phyloP scores from a whole-genome alignment of 2,113 vertebrate genomes.

The Syrrhaptes paradoxus region DNA sequence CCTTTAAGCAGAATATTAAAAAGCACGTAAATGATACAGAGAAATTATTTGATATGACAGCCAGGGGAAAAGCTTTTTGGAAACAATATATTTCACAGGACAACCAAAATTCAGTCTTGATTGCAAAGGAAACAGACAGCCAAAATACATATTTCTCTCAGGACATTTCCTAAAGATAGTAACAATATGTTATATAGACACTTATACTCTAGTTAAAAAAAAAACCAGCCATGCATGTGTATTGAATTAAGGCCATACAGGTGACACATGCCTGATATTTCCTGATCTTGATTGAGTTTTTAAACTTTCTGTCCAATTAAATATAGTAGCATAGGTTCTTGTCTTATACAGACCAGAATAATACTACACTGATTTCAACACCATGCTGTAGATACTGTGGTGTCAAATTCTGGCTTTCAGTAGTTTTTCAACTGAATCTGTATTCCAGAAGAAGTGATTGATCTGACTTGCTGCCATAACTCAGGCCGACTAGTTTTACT shows the following conservation, averaged over 20 bases:
- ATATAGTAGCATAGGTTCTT: background rate
- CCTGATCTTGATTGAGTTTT: background rate
- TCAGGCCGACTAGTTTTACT: background rate
- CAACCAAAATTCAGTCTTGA: background rate
- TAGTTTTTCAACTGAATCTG: background rate
- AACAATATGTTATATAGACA: background rate
- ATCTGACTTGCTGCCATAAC: background rate
- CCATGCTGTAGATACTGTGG: background rate
- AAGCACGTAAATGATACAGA: background rate
- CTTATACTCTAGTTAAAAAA: background rate
- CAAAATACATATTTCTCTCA: background rate
- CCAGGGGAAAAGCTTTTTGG: background rate
- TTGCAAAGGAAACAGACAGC: background rate
- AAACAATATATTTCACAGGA: background rate
- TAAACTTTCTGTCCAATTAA: slow-evolving; percentile 14
- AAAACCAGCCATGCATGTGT: background rate
- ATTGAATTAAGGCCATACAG: background rate
- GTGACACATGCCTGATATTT: slow-evolving; percentile 10
- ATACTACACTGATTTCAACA: background rate
- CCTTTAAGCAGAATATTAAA: background rate
- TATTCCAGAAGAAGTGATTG: background rate
- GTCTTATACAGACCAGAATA: background rate
- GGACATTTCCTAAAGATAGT: background rate
- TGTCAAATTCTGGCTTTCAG: background rate
- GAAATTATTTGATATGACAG: background rate